phyloP scores from a whole-genome alignment of 2,113 vertebrate species.

The Falco punctatus region DNA sequence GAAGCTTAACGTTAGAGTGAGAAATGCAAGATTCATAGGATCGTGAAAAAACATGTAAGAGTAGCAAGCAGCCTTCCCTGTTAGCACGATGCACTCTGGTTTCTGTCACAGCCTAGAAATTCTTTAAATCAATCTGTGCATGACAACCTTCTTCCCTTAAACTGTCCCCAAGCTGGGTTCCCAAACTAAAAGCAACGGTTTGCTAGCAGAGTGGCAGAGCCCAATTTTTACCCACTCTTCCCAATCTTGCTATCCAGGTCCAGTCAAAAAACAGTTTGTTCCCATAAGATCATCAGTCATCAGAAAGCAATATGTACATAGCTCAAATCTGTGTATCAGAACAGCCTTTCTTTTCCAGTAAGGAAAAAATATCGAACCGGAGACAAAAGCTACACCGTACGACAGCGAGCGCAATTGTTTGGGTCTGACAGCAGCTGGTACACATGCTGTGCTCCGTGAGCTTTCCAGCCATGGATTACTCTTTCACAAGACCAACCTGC shows the following conservation, averaged over 20 bases:
- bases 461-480: neutral
- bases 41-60: neutral
- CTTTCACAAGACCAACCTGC: neutral
- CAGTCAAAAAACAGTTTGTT: neutral
- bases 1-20: neutral
- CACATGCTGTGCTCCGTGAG: rapidly evolving
- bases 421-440: neutral
- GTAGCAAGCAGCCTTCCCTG: neutral
- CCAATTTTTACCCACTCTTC: neutral
- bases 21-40: neutral
- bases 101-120: neutral
- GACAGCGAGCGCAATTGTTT: neutral
- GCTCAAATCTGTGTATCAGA: neutral
- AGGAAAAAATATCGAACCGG: neutral
- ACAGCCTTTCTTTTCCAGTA: neutral
- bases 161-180: neutral
- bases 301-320: neutral
- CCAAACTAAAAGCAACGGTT: neutral
- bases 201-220: neutral
- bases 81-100: neutral
- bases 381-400: neutral
- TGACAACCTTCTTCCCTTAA: neutral
- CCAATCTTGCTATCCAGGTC: neutral
- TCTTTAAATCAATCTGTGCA: neutral
- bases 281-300: neutral